A percentile compares a stretch with the other conserved stretches of the same genome.
Evolutionary conservation across 1,140 invertebrate species (phyloP).

Genomic region (Drosophila pseudoananassae): DNA sequence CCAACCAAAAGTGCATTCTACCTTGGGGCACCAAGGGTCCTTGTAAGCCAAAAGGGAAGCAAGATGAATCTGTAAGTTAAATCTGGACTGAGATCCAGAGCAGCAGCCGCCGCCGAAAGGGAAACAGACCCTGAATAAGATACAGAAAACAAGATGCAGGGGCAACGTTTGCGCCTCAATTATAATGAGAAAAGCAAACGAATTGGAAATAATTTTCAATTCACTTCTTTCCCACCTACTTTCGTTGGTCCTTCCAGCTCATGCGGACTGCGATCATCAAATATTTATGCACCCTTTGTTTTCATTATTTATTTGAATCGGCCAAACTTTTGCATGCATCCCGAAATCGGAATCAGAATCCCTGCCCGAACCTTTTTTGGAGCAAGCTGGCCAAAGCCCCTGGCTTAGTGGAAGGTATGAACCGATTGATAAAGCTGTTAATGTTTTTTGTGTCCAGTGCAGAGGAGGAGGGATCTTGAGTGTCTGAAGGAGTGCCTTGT

Average conservation of each 20-base stretch:
- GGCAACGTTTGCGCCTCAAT: slow-evolving; percentile 63
- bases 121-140: slow-evolving; percentile 15
- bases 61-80: slow-evolving; percentile 61
- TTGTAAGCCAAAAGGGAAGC: slow-evolving; percentile 26
- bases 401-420: slow-evolving; percentile 17
- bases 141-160: slow-evolving; percentile 22
- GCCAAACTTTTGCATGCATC: slow-evolving; percentile 16
- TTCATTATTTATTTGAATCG: slow-evolving; percentile 61
- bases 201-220: slow-evolving; percentile 84
- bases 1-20: background rate
- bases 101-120: slow-evolving; percentile 10
- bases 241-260: slow-evolving; percentile 45
- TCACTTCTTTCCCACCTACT: slow-evolving; percentile 82
- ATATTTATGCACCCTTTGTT: slow-evolving; percentile 73
- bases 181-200: slow-evolving; percentile 84
- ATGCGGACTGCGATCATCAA: slow-evolving; percentile 56
- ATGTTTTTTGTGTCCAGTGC: slow-evolving; percentile 18
- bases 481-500: slow-evolving; percentile 52
- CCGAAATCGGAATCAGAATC: slow-evolving; percentile 35
- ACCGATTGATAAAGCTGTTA: slow-evolving; percentile 71
- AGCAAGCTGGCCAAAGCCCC: slow-evolving; percentile 30
- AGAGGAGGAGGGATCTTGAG: slow-evolving; percentile 6
- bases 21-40: background rate
- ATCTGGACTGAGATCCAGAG: slow-evolving; percentile 42
- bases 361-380: slow-evolving; percentile 19